phyloP scores from a whole-genome alignment of 35 echinoderm and acorn worm species.

The Eucidaris tribuloides region DNA sequence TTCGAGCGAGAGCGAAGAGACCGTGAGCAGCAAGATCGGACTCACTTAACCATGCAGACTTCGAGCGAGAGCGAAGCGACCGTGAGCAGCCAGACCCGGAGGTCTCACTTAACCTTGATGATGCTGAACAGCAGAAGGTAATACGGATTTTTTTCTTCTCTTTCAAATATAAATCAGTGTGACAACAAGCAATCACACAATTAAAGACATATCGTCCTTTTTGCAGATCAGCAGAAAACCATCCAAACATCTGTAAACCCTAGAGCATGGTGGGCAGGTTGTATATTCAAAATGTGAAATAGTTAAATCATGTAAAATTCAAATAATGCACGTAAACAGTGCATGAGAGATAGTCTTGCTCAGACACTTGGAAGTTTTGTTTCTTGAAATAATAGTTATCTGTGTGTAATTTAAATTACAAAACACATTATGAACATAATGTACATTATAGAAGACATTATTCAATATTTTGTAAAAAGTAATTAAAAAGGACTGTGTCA shows the following conservation, averaged over 20 bases:
- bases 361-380: neutral
- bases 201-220: neutral
- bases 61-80: neutral
- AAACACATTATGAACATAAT: neutral
- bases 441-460: neutral
- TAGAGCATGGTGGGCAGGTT: neutral
- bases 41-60: neutral
- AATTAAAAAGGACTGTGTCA: neutral
- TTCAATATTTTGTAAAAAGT: neutral
- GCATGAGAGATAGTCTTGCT: neutral
- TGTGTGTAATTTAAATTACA: neutral
- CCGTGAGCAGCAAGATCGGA: neutral
- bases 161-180: slow-evolving; percentile 1
- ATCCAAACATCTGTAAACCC: neutral
- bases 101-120: neutral
- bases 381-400: neutral
- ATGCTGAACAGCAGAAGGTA: slow-evolving; percentile 17
- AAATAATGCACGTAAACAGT: too few relatives aligned
- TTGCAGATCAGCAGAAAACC: neutral
- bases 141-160: slow-evolving; percentile 1
- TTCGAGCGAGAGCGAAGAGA: neutral
- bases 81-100: neutral
- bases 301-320: neutral
- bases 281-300: neutral
- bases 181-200: slow-evolving; percentile 2